Evolutionary conservation across 2,888 invertebrate genomes (phyloP).

Genomic region (Stenichneumon culpator): DNA sequence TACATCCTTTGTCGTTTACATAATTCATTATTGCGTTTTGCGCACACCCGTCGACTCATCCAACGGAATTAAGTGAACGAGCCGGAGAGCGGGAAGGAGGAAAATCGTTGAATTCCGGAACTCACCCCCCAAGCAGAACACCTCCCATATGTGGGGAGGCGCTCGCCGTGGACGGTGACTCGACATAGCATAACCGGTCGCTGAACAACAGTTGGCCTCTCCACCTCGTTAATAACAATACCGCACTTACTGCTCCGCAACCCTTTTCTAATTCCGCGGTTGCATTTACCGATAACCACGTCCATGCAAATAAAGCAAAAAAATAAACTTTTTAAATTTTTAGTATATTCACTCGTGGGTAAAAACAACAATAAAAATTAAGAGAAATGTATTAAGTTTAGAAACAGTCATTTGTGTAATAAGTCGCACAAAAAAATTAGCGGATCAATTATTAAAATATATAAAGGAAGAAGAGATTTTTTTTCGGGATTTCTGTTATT

Average conservation of each 20-base stretch:
- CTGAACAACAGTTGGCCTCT: constrained; percentile 62
- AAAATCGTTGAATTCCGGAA: constrained; percentile 66
- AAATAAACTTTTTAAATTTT: neutral
- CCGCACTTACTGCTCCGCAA: constrained; percentile 16
- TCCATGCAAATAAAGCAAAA: constrained; percentile 28
- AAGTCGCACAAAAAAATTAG: too few relatives aligned
- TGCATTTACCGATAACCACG: constrained; percentile 33
- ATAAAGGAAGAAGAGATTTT: neutral
- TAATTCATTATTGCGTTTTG: constrained; percentile 51
- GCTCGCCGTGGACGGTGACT: constrained; percentile 4
- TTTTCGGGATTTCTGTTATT: neutral
- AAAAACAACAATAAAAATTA: neutral
- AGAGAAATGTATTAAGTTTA: neutral
- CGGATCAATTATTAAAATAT: neutral
- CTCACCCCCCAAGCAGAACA: constrained; percentile 46
- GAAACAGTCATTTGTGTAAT: too few relatives aligned
- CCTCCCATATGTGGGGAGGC: neutral
- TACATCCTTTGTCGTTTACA: constrained; percentile 52
- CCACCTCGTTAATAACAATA: constrained; percentile 63
- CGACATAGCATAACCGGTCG: constrained; percentile 45
- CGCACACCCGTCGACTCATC: constrained; percentile 57
- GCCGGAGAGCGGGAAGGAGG: constrained; percentile 29
- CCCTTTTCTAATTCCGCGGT: neutral
- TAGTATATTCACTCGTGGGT: too few relatives aligned
- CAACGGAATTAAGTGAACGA: constrained; percentile 46